These are phyloP conservation scores for Micromys minutus DNA, from an alignment of 2,113 vertebrate genomes.

Conservation along the genomic window DNA sequence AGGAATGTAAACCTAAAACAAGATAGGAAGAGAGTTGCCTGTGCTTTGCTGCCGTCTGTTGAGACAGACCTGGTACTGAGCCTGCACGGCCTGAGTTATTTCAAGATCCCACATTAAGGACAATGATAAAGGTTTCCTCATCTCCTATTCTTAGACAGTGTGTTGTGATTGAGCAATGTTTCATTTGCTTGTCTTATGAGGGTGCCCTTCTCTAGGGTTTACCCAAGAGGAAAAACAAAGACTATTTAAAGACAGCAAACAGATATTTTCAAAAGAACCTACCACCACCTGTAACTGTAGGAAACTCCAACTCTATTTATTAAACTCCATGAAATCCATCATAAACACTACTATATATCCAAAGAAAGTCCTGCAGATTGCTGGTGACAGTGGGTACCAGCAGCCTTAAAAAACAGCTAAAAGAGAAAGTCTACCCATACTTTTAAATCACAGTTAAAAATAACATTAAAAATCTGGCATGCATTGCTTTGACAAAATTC, in stretches of 20 bases:
- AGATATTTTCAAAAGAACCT: not conserved
- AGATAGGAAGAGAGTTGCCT: not conserved
- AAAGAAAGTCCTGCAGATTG: not conserved
- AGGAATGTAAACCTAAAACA: slow-evolving; percentile 31
- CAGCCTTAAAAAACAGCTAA: not conserved
- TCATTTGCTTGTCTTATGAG: slow-evolving; percentile 36
- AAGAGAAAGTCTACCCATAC: not conserved
- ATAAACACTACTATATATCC: not conserved
- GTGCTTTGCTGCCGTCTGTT: not conserved
- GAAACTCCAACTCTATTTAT: not conserved
- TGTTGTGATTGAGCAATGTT: not conserved
- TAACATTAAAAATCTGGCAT: not conserved
- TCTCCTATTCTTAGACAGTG: slow-evolving; percentile 2
- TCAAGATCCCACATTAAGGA: slow-evolving; percentile 28
- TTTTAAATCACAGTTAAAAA: not conserved
- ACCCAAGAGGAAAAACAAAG: not conserved
- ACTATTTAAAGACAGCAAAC: slow-evolving; percentile 31
- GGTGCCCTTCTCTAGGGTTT: not conserved
- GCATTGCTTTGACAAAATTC: not conserved
- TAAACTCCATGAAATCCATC: not conserved
- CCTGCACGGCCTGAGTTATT: not conserved
- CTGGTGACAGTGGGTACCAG: not conserved
- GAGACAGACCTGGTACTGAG: not conserved
- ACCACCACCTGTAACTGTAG: not conserved
- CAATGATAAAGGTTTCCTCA: not conserved